Percentiles rank a stretch among this genome's conserved stretches.
These are phyloP conservation scores for Porites australiensis DNA, from an alignment of 64 coral and sea anemone genomes.

Conservation along the genomic window DNA sequence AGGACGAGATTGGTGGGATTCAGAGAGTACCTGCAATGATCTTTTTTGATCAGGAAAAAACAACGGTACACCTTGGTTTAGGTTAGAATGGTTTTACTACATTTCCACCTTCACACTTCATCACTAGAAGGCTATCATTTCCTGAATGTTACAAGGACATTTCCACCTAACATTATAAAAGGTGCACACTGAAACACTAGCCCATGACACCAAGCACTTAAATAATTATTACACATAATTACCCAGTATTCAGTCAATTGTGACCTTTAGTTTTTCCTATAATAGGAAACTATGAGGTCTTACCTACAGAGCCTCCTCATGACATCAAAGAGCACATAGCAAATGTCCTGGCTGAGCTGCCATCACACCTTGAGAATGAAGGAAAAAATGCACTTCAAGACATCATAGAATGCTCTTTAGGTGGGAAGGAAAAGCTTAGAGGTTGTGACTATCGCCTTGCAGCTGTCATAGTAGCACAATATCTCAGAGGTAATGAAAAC, in stretches of 20 bases:
- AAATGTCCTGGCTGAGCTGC: slow-evolving; percentile 30
- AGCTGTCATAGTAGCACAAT: slow-evolving; percentile 23
- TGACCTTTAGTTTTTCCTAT: not conserved
- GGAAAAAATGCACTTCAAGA: not conserved
- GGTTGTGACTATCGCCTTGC: slow-evolving; percentile 26
- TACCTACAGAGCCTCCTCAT: slow-evolving; percentile 53
- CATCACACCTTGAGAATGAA: not conserved
- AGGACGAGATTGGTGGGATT: slow-evolving; percentile 67
- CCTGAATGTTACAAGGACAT: not conserved
- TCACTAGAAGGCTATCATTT: too few relatives aligned
- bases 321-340: slow-evolving; percentile 48
- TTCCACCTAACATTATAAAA: not conserved
- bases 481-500: slow-evolving; percentile 1
- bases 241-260: not conserved
- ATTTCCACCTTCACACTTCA: too few relatives aligned
- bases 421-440: slow-evolving; percentile 40
- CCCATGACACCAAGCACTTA: not conserved
- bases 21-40: slow-evolving; percentile 74
- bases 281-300: slow-evolving; percentile 53
- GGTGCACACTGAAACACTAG: not conserved
- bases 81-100: slow-evolving; percentile 1
- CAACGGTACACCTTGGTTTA: slow-evolving; percentile 42
- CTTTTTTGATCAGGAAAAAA: slow-evolving; percentile 74
- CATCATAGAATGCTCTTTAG: slow-evolving; percentile 15
- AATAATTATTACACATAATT: too few relatives aligned